Evolutionary conservation across 2,888 invertebrate species (phyloP).

Genomic region (Dastarcus helophoroides): DNA sequence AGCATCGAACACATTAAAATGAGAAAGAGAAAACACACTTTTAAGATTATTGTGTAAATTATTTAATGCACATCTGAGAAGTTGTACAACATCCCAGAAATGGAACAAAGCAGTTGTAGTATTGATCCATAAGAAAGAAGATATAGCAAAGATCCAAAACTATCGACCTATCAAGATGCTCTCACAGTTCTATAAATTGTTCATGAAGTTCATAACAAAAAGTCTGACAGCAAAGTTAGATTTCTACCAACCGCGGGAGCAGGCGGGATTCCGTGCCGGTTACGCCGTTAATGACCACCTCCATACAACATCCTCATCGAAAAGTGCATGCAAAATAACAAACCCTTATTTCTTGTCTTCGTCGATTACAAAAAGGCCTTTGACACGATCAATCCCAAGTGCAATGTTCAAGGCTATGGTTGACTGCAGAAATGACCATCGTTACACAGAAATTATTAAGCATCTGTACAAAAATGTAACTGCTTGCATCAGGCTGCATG

Average conservation of each 20-base stretch:
- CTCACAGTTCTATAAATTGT: no score
- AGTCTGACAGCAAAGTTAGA: constrained; percentile 13
- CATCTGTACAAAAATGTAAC: constrained; percentile 4
- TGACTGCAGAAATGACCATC: constrained; percentile 5
- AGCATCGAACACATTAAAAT: no score
- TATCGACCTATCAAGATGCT: no score
- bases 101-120: no score
- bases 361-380: constrained; percentile 6
- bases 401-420: background rate
- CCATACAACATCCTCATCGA: constrained; percentile 3
- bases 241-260: constrained; percentile 12
- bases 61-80: no score
- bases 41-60: no score
- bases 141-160: no score
- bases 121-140: no score
- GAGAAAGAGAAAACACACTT: no score
- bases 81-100: no score
- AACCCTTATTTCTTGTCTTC: constrained; percentile 5
- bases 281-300: constrained; percentile 15
- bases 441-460: constrained; percentile 2
- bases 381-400: constrained; percentile 1
- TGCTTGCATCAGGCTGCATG: constrained; percentile 3
- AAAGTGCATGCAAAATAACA: constrained; percentile 4
- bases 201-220: no score
- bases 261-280: constrained; percentile 14